Evolutionary conservation across 2,797 vertebrate genomes (phyloP).

Genomic region (Myripristis murdjan): DNA sequence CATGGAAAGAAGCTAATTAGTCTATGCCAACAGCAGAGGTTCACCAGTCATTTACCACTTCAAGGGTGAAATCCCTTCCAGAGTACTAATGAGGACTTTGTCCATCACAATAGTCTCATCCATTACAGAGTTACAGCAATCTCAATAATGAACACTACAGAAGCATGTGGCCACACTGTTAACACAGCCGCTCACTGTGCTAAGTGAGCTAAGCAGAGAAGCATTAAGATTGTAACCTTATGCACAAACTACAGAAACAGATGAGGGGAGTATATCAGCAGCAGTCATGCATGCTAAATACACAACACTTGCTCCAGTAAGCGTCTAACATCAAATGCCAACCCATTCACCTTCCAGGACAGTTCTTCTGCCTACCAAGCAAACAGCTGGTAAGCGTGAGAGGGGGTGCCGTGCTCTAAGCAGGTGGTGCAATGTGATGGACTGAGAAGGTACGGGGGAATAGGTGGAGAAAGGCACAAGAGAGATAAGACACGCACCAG

Average conservation of each 20-base stretch:
- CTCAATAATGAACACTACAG: constrained; percentile 35
- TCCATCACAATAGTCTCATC: constrained; percentile 59
- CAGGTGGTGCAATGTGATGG: constrained; percentile 55
- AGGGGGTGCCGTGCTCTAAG: constrained; percentile 38
- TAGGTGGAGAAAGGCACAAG: constrained; percentile 37
- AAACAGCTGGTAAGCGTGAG: constrained; percentile 66
- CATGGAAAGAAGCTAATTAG: constrained; percentile 79
- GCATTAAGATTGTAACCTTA: constrained; percentile 20
- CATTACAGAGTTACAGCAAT: constrained; percentile 34
- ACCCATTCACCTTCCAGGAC: constrained; percentile 40
- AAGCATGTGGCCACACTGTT: neutral
- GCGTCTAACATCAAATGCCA: constrained; percentile 12
- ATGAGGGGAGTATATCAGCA: neutral
- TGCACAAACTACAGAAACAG: constrained; percentile 24
- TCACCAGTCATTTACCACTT: constrained; percentile 73
- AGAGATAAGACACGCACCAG: constrained; percentile 34
- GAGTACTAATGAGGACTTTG: constrained; percentile 66
- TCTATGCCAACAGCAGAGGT: constrained; percentile 68
- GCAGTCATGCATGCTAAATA: constrained; percentile 6
- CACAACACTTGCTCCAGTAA: neutral
- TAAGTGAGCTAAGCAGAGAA: constrained; percentile 9
- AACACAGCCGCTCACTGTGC: neutral
- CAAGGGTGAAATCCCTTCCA: constrained; percentile 71
- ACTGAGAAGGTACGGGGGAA: constrained; percentile 35
- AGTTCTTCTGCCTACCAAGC: constrained; percentile 40